phyloP scores from a whole-genome alignment of 2,888 invertebrate species.

The Eudasyphora cyanicolor region DNA sequence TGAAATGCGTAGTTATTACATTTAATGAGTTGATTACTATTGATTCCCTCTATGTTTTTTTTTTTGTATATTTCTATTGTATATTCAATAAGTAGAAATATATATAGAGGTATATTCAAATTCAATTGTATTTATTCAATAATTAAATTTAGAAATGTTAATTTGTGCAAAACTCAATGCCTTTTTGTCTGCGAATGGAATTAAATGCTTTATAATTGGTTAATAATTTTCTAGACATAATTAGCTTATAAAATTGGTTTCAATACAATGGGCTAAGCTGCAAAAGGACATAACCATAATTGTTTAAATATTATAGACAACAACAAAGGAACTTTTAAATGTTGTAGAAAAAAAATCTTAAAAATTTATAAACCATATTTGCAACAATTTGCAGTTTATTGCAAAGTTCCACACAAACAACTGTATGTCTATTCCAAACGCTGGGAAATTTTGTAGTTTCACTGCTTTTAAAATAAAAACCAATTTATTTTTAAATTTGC shows the following conservation, averaged over 20 bases:
- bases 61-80: no score
- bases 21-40: no score
- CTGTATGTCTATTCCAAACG: no score
- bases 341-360: background rate
- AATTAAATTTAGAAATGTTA: background rate
- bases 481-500: conserved; percentile 38
- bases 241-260: background rate
- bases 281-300: no score
- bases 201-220: background rate
- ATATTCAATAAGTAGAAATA: no score
- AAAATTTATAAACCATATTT: background rate
- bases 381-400: background rate
- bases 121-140: background rate
- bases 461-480: background rate
- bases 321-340: no score
- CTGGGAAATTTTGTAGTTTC: background rate
- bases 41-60: no score
- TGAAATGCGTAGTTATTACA: no score
- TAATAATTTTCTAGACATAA: background rate
- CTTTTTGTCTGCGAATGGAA: background rate
- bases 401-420: no score
- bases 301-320: no score
- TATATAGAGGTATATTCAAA: no score
- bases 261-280: no score
- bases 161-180: background rate